Base-by-base conservation (phyloP, 2,888 invertebrate genomes). In the Rhamnusium bicolor region DNA sequence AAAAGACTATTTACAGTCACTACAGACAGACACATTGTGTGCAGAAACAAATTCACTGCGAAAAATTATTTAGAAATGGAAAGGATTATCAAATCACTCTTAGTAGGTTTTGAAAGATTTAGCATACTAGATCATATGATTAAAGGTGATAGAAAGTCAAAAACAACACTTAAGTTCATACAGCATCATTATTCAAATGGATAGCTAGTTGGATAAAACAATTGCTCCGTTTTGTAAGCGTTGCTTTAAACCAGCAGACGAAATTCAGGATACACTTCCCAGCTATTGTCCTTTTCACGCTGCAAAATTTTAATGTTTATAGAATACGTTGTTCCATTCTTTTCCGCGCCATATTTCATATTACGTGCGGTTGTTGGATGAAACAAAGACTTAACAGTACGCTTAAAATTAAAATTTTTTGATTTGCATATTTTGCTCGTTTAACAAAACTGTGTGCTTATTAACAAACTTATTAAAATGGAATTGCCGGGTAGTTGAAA, bases 341-440 rank as follows among this genome's bases (percentile, higher is more conserved):
- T 72, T 71, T 60, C 61, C 46, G 32, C 51, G 73, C 72, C 75
- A 73, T 77, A 79, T 72, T 77, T 77, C 72, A 75, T 71, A 75
- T 78, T 79, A 74, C 47, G 32, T 74, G 68, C 65, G 76, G 67
- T 67, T 60, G 68, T 71, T 60, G 71, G 61, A 66, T 67, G 69
- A 75, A 80, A 81, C 79, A 79, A 80, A 79, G 81, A 79, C 72
- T 77, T 62, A 75, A 75, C 75, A 72, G 63, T 46, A 54, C 74
- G 76, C 76, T 73, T 63, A 75, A 79, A 82, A 82, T 80, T 82
- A 80, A 80, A 81, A 80, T 80, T 81, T 78, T 75, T 73, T 51
- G 72, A 83, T 83, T 83, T 82, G 81, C 83, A 83, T 83, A 82
- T 81, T 81, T 79, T 74, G 74, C 75, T 70, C 81, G 78, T 82